These are phyloP conservation scores for Netelia melanura DNA, from an alignment of 2,888 invertebrate species.

Conservation along the genomic window DNA sequence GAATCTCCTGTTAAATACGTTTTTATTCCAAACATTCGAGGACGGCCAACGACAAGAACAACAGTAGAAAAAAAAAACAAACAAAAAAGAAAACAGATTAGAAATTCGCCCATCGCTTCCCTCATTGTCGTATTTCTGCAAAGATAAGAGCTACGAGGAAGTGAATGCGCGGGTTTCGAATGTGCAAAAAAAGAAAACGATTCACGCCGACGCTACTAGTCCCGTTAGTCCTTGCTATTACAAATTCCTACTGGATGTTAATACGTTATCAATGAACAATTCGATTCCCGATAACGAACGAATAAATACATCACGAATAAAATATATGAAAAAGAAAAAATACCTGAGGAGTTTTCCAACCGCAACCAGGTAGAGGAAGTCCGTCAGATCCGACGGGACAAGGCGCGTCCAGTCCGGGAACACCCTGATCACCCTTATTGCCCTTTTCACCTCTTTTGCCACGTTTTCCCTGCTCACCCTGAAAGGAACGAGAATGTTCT, in stretches of 20 bases:
- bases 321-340: background rate
- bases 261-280: slow-evolving; percentile 28
- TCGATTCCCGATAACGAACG: background rate
- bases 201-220: no score
- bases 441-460: slow-evolving; percentile 97
- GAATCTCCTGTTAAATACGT: slow-evolving; percentile 80
- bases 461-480: slow-evolving; percentile 95
- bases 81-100: background rate
- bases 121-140: no score
- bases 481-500: slow-evolving; percentile 71
- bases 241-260: slow-evolving; percentile 20
- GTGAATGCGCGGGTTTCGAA: no score
- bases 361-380: slow-evolving; percentile 97
- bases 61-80: slow-evolving; percentile 4
- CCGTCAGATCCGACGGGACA: slow-evolving; percentile 98
- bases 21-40: slow-evolving; percentile 55
- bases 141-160: no score
- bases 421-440: slow-evolving; percentile 97
- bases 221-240: no score
- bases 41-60: slow-evolving; percentile 18
- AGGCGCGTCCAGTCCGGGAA: slow-evolving; percentile 99
- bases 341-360: slow-evolving; percentile 96
- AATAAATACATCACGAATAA: slow-evolving; percentile 18
- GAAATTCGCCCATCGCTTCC: no score
- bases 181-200: no score